phyloP scores from a whole-genome alignment of 2,888 invertebrate species.

The Andrena praecox region DNA sequence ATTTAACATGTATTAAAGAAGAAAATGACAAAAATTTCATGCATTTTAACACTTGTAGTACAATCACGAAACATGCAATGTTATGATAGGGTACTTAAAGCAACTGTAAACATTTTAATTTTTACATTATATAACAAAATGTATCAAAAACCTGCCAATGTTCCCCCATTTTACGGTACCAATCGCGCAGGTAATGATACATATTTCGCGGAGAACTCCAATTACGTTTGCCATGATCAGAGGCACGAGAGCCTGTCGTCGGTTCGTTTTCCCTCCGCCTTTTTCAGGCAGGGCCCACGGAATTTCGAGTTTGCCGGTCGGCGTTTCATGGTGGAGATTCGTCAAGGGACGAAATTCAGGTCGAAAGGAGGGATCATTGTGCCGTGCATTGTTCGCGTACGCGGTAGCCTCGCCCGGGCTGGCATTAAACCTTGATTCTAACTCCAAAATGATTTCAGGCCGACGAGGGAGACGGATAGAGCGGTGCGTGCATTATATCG shows the following conservation, averaged over 20 bases:
- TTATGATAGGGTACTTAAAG: too few relatives aligned
- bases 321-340: constrained; percentile 65
- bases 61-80: too few relatives aligned
- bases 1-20: too few relatives aligned
- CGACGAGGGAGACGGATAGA: constrained; percentile 14
- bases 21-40: too few relatives aligned
- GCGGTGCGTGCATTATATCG: constrained; percentile 12
- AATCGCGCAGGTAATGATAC: not conserved
- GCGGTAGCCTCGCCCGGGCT: constrained; percentile 66
- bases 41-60: too few relatives aligned
- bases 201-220: constrained; percentile 25
- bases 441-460: constrained; percentile 76
- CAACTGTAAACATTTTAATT: too few relatives aligned
- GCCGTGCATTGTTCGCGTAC: constrained; percentile 65
- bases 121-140: too few relatives aligned
- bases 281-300: constrained; percentile 60
- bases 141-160: too few relatives aligned
- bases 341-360: constrained; percentile 70
- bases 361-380: constrained; percentile 70
- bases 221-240: constrained; percentile 27
- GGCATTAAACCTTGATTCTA: constrained; percentile 77
- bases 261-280: not conserved
- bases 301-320: constrained; percentile 76
- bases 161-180: too few relatives aligned
- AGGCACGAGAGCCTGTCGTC: constrained; percentile 5